Conservation (phyloP, 2,113 vertebrate species). For the Monopterus albus region DNA sequence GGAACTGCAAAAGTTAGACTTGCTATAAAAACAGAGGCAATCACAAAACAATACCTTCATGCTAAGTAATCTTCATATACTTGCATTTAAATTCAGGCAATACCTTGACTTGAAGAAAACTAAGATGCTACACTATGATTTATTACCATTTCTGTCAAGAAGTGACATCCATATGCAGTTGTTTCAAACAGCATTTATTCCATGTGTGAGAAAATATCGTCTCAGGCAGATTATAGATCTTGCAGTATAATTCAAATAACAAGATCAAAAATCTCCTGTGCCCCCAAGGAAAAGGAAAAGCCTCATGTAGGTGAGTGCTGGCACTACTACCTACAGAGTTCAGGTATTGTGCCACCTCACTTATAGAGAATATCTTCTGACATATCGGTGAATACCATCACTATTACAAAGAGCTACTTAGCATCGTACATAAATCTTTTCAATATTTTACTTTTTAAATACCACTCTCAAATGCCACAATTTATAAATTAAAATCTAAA, state of each 20-base stretch:
- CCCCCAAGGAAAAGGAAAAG: slow-evolving; percentile 35
- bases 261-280: slow-evolving; percentile 69
- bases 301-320: slow-evolving; percentile 30
- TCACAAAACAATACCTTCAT: too few relatives aligned
- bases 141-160: too few relatives aligned
- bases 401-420: slow-evolving; percentile 78
- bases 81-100: too few relatives aligned
- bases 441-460: slow-evolving; percentile 80
- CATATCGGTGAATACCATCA: slow-evolving; percentile 68
- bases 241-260: slow-evolving; percentile 63
- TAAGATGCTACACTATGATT: too few relatives aligned
- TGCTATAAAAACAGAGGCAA: too few relatives aligned
- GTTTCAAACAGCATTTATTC: slow-evolving; percentile 80
- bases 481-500: slow-evolving; percentile 84
- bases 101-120: too few relatives aligned
- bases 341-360: slow-evolving; percentile 53
- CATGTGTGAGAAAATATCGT: slow-evolving; percentile 79
- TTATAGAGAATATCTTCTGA: slow-evolving; percentile 59
- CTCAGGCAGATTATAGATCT: slow-evolving; percentile 72
- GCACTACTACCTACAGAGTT: slow-evolving; percentile 49
- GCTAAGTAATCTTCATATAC: too few relatives aligned
- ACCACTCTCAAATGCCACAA: slow-evolving; percentile 78
- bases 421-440: slow-evolving; percentile 75
- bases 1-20: background rate
- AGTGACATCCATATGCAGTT: slow-evolving; percentile 17